Conservation (phyloP, 1,140 invertebrate species). For the Elymnias hypermnestra region DNA sequence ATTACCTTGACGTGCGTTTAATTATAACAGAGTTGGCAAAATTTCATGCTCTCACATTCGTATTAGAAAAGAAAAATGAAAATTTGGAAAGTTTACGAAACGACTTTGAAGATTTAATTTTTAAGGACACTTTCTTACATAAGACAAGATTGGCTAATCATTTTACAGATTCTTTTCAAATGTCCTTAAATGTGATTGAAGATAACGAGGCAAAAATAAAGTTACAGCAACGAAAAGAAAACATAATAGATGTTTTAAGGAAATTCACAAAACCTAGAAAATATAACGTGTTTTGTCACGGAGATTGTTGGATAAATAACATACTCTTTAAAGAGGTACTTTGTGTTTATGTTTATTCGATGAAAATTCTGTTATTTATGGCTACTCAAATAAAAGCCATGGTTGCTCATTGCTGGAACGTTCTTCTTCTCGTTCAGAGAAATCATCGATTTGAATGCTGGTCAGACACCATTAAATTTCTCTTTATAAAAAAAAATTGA, state of each 20-base stretch:
- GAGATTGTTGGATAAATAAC: constrained; percentile 65
- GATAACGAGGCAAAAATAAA: constrained; percentile 38
- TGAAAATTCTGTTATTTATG: too few species aligned
- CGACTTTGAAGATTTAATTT: constrained; percentile 48
- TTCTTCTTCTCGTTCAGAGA: too few species aligned
- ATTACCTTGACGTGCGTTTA: constrained; percentile 30
- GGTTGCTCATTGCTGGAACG: too few species aligned
- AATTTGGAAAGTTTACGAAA: constrained; percentile 28
- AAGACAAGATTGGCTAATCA: constrained; percentile 55
- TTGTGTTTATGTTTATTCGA: constrained; percentile 13
- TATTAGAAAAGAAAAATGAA: constrained; percentile 32
- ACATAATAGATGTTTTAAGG: constrained; percentile 44
- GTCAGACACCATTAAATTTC: too few species aligned
- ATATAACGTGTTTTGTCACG: constrained; percentile 57
- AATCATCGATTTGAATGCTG: too few species aligned
- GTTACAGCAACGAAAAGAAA: constrained; percentile 30
- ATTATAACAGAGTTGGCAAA: constrained; percentile 53
- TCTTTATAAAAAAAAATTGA: too few species aligned
- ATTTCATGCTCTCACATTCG: constrained; percentile 54
- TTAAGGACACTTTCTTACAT: constrained; percentile 45
- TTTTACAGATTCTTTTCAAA: constrained; percentile 50
- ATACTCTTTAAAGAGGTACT: constrained; percentile 55
- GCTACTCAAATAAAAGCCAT: too few species aligned
- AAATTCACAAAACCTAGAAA: constrained; percentile 34
- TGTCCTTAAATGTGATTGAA: constrained; percentile 41